A percentile compares a stretch with the other conserved stretches of the same genome.
Conservation (phyloP, 53 echinoderm and acorn worm species). For the Holothuria leucospilota region DNA sequence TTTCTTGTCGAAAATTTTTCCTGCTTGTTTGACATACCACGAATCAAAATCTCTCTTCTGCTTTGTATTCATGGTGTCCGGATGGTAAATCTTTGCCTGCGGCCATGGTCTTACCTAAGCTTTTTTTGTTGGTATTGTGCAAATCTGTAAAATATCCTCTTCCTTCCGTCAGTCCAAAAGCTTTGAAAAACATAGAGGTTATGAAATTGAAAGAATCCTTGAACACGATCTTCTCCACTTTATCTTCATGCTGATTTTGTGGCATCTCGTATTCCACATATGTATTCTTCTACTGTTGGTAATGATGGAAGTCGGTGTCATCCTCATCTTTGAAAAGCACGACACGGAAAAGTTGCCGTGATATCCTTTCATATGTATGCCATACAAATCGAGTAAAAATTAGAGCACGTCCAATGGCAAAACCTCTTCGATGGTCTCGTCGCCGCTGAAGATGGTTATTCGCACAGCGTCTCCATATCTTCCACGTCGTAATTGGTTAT, state of each 20-base stretch:
- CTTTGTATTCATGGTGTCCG: slow-evolving; percentile 13
- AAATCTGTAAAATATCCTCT: slow-evolving; percentile 49
- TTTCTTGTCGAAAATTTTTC: slow-evolving; percentile 47
- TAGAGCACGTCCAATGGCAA: neutral
- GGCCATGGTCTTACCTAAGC: neutral
- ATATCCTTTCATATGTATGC: slow-evolving; percentile 40
- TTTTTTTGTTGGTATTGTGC: slow-evolving; percentile 39
- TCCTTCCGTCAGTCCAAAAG: slow-evolving; percentile 43
- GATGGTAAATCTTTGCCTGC: slow-evolving; percentile 14
- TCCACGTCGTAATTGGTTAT: neutral
- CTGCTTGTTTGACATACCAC: slow-evolving; percentile 22
- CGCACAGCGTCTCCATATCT: neutral
- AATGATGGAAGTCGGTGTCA: neutral
- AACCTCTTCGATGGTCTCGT: neutral
- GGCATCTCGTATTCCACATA: neutral
- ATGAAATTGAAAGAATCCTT: slow-evolving; percentile 66
- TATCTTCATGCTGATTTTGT: neutral
- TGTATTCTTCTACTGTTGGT: neutral
- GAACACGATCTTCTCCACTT: too few relatives aligned
- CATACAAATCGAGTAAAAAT: slow-evolving; percentile 9
- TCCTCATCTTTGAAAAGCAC: too few relatives aligned
- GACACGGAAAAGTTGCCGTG: too few relatives aligned
- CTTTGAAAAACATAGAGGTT: slow-evolving; percentile 40
- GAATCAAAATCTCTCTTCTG: neutral
- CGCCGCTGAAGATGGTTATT: neutral